Conservation (phyloP, 2,888 invertebrate species). For the Cataglyphis rosenhaueri region DNA sequence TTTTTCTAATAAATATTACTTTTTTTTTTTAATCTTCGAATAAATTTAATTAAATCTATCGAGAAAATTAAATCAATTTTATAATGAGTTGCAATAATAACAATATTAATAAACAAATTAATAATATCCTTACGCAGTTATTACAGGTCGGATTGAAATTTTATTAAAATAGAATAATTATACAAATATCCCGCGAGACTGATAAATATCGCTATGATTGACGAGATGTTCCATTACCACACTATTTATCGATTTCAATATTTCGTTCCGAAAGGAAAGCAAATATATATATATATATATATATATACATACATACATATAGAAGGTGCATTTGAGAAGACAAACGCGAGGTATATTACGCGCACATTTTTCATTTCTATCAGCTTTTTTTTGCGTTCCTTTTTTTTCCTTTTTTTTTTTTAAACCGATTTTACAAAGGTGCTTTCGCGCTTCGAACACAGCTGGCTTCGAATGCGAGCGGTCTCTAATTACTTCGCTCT, state of each 20-base stretch:
- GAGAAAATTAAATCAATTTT: neutral
- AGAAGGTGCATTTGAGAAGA: neutral
- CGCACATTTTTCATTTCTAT: constrained; percentile 30
- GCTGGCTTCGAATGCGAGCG: constrained; percentile 31
- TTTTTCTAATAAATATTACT: neutral
- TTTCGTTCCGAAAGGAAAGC: neutral
- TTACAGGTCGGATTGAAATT: neutral
- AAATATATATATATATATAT: neutral
- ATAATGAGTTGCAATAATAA: neutral
- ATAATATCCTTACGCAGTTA: neutral
- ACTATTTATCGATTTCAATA: constrained; percentile 5
- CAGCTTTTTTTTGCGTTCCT: constrained; percentile 4
- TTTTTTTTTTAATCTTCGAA: neutral
- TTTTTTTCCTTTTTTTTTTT: constrained; percentile 1
- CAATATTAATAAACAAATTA: neutral
- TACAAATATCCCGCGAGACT: neutral
- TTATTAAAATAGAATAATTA: neutral
- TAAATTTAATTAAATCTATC: neutral
- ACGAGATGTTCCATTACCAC: constrained; percentile 12
- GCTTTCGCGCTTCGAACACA: constrained; percentile 19
- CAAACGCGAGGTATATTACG: constrained; percentile 9
- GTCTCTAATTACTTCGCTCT: constrained; percentile 65
- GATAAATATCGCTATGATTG: neutral
- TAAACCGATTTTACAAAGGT: constrained; percentile 40
- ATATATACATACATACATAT: neutral